Evolutionary conservation across 92 coral and sea anemone genomes (phyloP).

Genomic region (Virgularia gustaviana): DNA sequence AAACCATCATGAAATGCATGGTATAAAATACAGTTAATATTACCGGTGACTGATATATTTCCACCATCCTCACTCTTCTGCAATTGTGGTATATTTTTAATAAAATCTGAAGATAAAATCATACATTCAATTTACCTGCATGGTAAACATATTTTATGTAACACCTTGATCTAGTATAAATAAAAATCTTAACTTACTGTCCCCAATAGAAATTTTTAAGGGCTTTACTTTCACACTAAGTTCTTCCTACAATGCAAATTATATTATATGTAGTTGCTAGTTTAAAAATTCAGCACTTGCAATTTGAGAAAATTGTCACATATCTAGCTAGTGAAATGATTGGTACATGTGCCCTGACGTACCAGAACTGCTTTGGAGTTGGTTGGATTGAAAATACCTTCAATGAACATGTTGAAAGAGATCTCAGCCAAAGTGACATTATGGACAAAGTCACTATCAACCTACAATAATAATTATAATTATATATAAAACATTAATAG

Average conservation of each 20-base stretch:
- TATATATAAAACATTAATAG: not conserved
- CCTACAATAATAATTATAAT: not conserved
- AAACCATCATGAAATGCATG: not conserved
- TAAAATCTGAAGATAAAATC: conserved; percentile 10
- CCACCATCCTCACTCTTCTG: no score
- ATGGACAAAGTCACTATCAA: conserved; percentile 28
- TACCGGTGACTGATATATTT: no score
- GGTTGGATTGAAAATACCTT: conserved; percentile 16
- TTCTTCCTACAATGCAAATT: not conserved
- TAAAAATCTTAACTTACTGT: conserved; percentile 42
- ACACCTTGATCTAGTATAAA: no score
- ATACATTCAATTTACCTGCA: no score
- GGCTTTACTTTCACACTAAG: conserved; percentile 26
- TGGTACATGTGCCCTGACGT: no score
- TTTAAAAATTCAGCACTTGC: no score
- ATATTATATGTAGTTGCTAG: no score
- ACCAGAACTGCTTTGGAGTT: not conserved
- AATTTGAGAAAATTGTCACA: not conserved
- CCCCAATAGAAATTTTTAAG: conserved; percentile 23
- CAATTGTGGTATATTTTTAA: conserved; percentile 1
- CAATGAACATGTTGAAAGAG: conserved; percentile 8
- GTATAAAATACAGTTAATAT: no score
- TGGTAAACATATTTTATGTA: no score
- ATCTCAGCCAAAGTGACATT: conserved; percentile 25
- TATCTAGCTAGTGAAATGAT: no score